phyloP scores from a whole-genome alignment of 2,888 invertebrate species.

The Bombylius major region DNA sequence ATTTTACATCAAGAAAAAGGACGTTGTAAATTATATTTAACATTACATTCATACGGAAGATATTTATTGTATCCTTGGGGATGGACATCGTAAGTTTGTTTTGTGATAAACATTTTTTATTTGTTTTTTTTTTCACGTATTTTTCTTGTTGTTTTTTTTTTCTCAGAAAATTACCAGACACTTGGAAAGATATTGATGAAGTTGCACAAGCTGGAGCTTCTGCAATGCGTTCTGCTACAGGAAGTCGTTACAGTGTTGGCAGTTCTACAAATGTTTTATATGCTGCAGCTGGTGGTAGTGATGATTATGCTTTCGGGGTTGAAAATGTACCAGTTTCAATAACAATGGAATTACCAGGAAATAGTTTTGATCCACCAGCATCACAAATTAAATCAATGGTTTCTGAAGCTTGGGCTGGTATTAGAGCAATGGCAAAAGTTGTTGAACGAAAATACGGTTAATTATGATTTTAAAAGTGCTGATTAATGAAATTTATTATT shows the following conservation, averaged over 20 bases:
- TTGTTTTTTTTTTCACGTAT: neutral
- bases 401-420: conserved; percentile 44
- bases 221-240: conserved; percentile 31
- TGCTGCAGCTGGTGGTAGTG: conserved; percentile 47
- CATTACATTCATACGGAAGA: conserved; percentile 59
- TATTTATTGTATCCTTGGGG: conserved; percentile 52
- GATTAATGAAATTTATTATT: too few relatives aligned
- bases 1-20: conserved; percentile 37
- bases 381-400: conserved; percentile 42
- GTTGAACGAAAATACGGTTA: conserved; percentile 23
- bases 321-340: conserved; percentile 45
- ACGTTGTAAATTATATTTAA: conserved; percentile 46
- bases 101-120: neutral
- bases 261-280: conserved; percentile 39
- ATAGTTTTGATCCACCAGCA: conserved; percentile 47
- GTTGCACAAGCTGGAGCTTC: conserved; percentile 30
- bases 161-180: conserved; percentile 33
- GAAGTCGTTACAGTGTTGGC: conserved; percentile 31
- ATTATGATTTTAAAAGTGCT: too few relatives aligned
- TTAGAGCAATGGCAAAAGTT: conserved; percentile 29
- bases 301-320: conserved; percentile 49
- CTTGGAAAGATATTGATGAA: conserved; percentile 33
- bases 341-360: conserved; percentile 50
- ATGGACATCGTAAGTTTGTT: conserved; percentile 37
- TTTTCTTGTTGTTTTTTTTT: neutral